Evolutionary conservation across 2,113 vertebrate genomes (phyloP), one percentile per base, ranked within the genome.

Genomic region (Nothoprocta pentlandii): DNA sequence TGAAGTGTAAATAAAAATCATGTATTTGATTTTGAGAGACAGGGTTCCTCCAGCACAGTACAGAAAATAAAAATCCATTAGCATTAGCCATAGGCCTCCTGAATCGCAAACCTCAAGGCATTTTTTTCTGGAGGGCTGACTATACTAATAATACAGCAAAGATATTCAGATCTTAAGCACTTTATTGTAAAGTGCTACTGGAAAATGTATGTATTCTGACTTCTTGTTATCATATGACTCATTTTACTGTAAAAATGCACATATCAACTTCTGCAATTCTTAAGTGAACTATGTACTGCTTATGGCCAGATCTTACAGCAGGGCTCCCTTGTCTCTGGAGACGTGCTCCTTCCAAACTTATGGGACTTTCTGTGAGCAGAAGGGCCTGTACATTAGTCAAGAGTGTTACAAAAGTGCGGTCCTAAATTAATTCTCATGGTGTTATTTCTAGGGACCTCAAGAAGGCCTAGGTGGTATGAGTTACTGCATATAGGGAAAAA

Each of bases 121-220:
- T 83, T 76, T 84, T 39, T 76, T 89, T 46, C 78, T 84, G 61
- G 28, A 94, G 67, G 61, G 21, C 83, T 93, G 81, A 69, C 64
- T 75, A 30, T 1, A 0, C 46, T 3, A 41, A 83, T 95, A 95
- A 71, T 16, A 46, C 0, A 0, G 46, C 12, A 20, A 89, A 69
- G 56, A 86, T 83, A 80, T 16, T 63, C 0, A 0, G 10, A 89
- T 87, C n/a, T 75, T 47, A 51, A 71, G 92, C 85, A 62, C 15
- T 89, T 93, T 58, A 85, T 93, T 95, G 80, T 58, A 82, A 96
- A 87, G 92, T 92, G 67, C 53, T 94, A 94, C 80, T 79, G 32
- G n/a, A 58, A 68, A 68, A 82, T 39, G 7, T 28, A 16, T 54
- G 16, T 51, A 7, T 75, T 94, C 75, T 87, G 87, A 39, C 54